Conservation (phyloP, 2,888 invertebrate genomes). For the Tipula helvola region DNA sequence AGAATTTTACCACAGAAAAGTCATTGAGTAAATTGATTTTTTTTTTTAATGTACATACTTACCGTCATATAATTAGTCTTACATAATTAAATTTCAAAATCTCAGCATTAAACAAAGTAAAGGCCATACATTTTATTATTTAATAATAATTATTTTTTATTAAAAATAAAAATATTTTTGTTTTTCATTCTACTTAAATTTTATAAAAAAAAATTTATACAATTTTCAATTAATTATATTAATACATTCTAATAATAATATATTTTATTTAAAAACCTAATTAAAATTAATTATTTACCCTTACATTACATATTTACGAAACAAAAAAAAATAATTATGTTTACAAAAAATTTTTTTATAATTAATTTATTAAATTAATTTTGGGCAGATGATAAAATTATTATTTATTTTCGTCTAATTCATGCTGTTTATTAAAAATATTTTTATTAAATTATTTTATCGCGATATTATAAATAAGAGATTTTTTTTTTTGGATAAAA, state of each 20-base stretch:
- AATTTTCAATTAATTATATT: background rate
- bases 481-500: background rate
- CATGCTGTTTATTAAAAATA: background rate
- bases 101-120: background rate
- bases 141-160: background rate
- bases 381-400: background rate
- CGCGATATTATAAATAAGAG: background rate
- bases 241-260: background rate
- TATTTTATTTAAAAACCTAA: background rate
- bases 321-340: background rate
- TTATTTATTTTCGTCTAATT: background rate
- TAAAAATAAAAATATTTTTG: background rate
- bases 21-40: background rate
- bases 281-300: background rate
- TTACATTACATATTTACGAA: background rate
- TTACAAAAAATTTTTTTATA: background rate
- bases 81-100: background rate
- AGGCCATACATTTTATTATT: background rate
- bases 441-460: background rate
- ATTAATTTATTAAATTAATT: background rate
- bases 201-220: background rate
- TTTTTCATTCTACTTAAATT: conserved; percentile 1
- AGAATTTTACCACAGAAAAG: background rate
- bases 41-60: background rate
- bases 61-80: background rate